Evolutionary conservation across 2,888 invertebrate species (phyloP), one percentile per base, ranked within the genome.

Genomic region (Drosophila siamana): DNA sequence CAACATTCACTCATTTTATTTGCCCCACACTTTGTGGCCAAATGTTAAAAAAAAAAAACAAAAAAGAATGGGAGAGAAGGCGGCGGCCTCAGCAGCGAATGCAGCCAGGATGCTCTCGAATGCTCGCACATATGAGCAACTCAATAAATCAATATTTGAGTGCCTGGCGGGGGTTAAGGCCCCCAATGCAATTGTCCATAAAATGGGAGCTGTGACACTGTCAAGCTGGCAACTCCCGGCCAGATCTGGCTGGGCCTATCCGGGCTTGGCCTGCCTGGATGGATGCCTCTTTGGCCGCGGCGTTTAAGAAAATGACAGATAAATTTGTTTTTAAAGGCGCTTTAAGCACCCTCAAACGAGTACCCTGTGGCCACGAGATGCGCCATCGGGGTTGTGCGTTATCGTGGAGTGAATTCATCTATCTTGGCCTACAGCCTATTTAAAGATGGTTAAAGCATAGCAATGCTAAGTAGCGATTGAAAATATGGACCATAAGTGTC

Each of bases 91-190:
- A 26, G 6, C 26, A 26, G 24, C 48, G 55, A 46, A 50, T 48
- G 36, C 54, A 26, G 54, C 19, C 47, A 51, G 79, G 68, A 69
- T 68, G 63, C 57, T 46, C 33, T 38, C 16, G 13, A 13, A n/a
- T n/a, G 24, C 16, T 22, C 43, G 44, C 50, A 43, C 56, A 82
- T 70, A 74, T 83, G 88, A 82, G 87, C 67, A 72, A 67, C 74
- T 74, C 85, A 67, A 86, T 83, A 88, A 83, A 83, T 83, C 83
- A 88, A 83, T 88, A 86, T 80, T 83, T 65, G 69, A 84, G 66
- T 56, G 68, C 36, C 69, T 33, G 47, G 8, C 22, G 55, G 28
- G 55, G 47, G 55, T 57, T 48, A 55, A 48, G 51, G 46, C 61
- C 48, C 43, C 51, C 47, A 80, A 73, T 82, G 84, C 80, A 83